Base-by-base conservation (phyloP, 2,888 invertebrate genomes). In the Diabrotica balteata region DNA sequence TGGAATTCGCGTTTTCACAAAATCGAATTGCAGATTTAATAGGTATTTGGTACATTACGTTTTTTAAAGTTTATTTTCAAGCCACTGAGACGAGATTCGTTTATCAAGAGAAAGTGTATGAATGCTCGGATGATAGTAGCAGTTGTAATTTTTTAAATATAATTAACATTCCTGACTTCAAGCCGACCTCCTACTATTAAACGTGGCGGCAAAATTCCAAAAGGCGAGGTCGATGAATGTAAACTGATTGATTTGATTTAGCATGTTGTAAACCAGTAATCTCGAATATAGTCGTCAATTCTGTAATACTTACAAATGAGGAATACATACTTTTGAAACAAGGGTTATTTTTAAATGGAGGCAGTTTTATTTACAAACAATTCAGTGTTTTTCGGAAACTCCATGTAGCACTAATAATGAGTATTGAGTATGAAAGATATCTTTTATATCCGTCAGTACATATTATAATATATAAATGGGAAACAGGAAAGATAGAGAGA, bases 201-300 rank as follows among this genome's bases (percentile, higher is more conserved):
- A 57, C 50, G 49, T 50, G 63, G 57, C 63, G 63, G 63, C 63
- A 58, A 63, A 63, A 63, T 63, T 63, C 63, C 63, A 63, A 63
- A 47, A 63, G 63, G 57, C 57, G 63, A 63, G 63, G 63, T 63
- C 63, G 57, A 57, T 63, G 63, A 63, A 63, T 63, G 63, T 63
- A 51, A 57, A 10, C 47, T 3, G 9, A 47, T 47, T 47, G 32
- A 32, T 32, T 10, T 47, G 47, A 47, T 47, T 47, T 47, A 47
- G 4, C 8, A 47, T 32, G 17, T 17, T 17, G 17, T 17, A 17
- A 17, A 17, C 17, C 17, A 17, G 17, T 17, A 17, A 17, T 17
- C 17, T 17, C 17, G 17, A 17, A 17, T 17, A 17, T 17, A 17
- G 17, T 17, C 17, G 17, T 17, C 17, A 17, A 17, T 17, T 17